These are phyloP conservation scores for Osmerus mordax DNA, from an alignment of 2,113 vertebrate genomes.

Conservation along the genomic window DNA sequence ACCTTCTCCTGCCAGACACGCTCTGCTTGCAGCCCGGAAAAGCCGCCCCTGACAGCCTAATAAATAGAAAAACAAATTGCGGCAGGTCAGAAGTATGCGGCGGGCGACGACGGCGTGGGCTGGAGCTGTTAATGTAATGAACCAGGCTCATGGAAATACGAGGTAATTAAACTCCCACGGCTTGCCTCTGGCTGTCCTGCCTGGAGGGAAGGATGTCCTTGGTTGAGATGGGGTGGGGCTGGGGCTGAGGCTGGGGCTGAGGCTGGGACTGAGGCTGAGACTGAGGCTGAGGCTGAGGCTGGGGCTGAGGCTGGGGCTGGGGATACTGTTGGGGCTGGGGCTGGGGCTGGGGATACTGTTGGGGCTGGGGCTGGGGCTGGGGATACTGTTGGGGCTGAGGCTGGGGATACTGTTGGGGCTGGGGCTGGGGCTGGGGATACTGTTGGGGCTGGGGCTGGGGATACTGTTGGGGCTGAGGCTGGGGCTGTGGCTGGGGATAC, in stretches of 20 bases:
- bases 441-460: background rate
- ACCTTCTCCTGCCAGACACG: constrained; percentile 57
- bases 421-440: background rate
- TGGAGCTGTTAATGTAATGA: constrained; percentile 69
- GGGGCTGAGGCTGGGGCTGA: background rate
- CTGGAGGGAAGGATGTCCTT: constrained; percentile 48
- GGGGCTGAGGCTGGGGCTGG: constrained; percentile 6
- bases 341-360: background rate
- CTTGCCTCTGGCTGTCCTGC: constrained; percentile 49
- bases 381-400: background rate
- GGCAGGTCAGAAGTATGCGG: constrained; percentile 71
- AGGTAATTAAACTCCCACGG: constrained; percentile 77
- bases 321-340: background rate
- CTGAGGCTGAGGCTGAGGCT: background rate
- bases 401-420: background rate
- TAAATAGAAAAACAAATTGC: constrained; percentile 76
- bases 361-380: background rate
- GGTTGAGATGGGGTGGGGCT: constrained; percentile 2
- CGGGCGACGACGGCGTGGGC: too few relatives aligned
- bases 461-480: background rate
- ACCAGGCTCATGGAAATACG: constrained; percentile 67
- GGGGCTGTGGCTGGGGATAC: too few relatives aligned
- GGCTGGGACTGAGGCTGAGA: background rate
- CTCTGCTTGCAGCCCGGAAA: constrained; percentile 32
- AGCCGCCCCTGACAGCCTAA: constrained; percentile 54